Conservation (phyloP, 2,888 invertebrate species). For the Zygaena filipendulae region DNA sequence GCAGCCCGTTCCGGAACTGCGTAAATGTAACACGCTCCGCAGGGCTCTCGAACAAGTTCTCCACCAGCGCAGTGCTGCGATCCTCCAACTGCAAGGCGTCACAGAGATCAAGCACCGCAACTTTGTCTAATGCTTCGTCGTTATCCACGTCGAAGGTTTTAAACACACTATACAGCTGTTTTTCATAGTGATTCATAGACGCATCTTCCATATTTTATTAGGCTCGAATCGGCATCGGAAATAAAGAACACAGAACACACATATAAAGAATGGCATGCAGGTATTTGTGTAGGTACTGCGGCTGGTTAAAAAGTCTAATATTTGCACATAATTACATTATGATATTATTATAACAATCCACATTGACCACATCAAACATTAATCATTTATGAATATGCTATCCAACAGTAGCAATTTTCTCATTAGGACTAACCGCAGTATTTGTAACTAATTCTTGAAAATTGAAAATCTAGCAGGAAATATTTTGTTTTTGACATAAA, state of each 20-base stretch:
- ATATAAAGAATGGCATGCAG: neutral
- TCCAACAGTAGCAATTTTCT: too few relatives aligned
- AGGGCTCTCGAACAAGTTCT: conserved; percentile 65
- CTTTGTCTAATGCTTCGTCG: conserved; percentile 73
- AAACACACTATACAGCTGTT: conserved; percentile 83
- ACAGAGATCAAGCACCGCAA: conserved; percentile 76
- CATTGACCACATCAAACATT: too few relatives aligned
- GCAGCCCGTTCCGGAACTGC: conserved; percentile 80
- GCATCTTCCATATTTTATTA: conserved; percentile 45
- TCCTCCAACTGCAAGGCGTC: conserved; percentile 82
- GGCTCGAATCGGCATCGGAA: conserved; percentile 8
- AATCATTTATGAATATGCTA: too few relatives aligned
- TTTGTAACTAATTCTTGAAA: too few relatives aligned
- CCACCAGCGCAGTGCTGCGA: conserved; percentile 71
- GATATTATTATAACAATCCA: too few relatives aligned
- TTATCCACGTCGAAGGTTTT: conserved; percentile 80
- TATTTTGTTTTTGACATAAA: too few relatives aligned
- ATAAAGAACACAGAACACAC: conserved; percentile 5
- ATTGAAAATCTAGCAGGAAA: too few relatives aligned
- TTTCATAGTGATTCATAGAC: conserved; percentile 79
- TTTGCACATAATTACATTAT: conserved; percentile 18
- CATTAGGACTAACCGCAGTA: too few relatives aligned
- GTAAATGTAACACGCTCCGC: conserved; percentile 71
- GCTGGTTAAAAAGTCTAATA: too few relatives aligned
- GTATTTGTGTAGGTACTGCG: too few relatives aligned